phyloP scores from a whole-genome alignment of 2,113 vertebrate species.

The Ceyx cyanopectus region DNA sequence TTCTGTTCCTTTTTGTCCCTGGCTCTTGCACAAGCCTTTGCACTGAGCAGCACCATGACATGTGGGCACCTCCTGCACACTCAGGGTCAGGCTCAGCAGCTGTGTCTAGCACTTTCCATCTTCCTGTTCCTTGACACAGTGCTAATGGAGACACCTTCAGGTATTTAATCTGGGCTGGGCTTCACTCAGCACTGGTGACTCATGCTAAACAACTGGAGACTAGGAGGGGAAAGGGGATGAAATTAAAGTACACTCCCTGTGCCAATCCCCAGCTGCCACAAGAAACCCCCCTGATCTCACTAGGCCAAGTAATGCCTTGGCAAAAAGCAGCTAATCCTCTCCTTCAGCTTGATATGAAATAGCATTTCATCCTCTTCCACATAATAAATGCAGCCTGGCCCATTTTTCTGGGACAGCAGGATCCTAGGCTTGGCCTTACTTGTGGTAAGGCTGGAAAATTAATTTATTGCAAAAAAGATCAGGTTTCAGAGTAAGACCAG shows the following conservation, averaged over 20 bases:
- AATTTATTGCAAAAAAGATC: not conserved
- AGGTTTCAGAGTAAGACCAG: not conserved
- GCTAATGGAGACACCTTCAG: not conserved
- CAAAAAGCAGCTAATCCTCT: not conserved
- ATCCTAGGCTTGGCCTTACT: not conserved
- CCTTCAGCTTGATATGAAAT: not conserved
- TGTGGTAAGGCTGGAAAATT: not conserved
- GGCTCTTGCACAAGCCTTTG: not conserved
- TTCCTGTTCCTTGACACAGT: constrained; percentile 25
- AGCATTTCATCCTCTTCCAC: not conserved
- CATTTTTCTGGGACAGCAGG: not conserved
- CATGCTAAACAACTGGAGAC: not conserved
- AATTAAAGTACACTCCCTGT: not conserved
- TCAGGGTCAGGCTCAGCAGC: rapidly evolving
- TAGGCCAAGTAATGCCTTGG: not conserved
- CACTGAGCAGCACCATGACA: not conserved
- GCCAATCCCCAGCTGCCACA: not conserved
- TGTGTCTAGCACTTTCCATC: not conserved
- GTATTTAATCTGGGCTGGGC: constrained; percentile 22
- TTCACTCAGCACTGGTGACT: constrained; percentile 28
- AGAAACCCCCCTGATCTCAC: not conserved
- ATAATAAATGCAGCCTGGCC: not conserved
- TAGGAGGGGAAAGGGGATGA: not conserved
- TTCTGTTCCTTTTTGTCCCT: not conserved
- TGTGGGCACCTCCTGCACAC: not conserved